phyloP scores from a whole-genome alignment of 2,888 invertebrate genomes.

The Agriopis aurantiaria region DNA sequence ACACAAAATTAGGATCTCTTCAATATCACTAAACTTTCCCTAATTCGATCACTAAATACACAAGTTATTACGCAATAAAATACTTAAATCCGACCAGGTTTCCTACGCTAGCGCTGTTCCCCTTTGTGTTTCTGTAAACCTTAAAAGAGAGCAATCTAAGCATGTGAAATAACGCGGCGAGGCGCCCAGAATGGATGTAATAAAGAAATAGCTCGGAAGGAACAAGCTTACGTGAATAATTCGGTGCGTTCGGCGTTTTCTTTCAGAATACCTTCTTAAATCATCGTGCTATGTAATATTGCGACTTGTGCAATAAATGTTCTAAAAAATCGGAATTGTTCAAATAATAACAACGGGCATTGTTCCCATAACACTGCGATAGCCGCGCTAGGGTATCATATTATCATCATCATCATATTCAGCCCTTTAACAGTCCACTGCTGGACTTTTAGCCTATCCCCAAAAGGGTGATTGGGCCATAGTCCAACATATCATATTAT shows the following conservation, averaged over 20 bases:
- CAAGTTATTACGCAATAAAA: constrained; percentile 50
- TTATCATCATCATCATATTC: no score
- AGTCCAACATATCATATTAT: not conserved
- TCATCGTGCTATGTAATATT: constrained; percentile 32
- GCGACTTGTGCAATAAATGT: constrained; percentile 27
- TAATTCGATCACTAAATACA: constrained; percentile 36
- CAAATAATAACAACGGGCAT: constrained; percentile 1
- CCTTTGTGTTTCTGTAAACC: constrained; percentile 52
- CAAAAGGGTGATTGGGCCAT: no score
- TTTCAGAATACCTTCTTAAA: constrained; percentile 36
- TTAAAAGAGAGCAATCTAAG: constrained; percentile 65
- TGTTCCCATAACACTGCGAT: constrained; percentile 5
- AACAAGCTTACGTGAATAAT: constrained; percentile 68
- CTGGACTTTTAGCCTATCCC: no score
- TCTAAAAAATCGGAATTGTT: constrained; percentile 30
- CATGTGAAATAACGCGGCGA: constrained; percentile 65
- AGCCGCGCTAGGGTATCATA: not conserved
- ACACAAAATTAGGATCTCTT: constrained; percentile 18
- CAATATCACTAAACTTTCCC: constrained; percentile 28
- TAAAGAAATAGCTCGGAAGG: constrained; percentile 74
- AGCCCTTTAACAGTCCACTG: no score
- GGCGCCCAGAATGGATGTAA: constrained; percentile 68
- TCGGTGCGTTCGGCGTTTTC: constrained; percentile 62
- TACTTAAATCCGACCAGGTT: constrained; percentile 45
- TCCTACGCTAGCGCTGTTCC: constrained; percentile 45